Conservation (phyloP, 2,113 vertebrate species). For the Anarrhichthys ocellatus region DNA sequence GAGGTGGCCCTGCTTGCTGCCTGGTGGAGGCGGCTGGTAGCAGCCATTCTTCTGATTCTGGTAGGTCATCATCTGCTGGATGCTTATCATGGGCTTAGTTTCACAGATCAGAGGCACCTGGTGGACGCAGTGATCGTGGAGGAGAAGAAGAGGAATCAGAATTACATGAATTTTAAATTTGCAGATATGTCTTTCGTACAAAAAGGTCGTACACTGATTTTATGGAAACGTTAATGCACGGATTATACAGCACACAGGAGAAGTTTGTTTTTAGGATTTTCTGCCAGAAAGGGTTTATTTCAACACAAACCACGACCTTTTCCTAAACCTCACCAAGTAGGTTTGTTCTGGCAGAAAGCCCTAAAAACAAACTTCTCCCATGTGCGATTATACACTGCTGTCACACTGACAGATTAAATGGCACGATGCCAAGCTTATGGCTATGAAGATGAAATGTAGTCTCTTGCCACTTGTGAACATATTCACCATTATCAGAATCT, state of each 20-base stretch:
- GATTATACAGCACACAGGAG: not conserved
- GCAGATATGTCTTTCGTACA: not conserved
- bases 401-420: not conserved
- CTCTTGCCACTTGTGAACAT: not conserved
- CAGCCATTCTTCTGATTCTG: slow-evolving; percentile 96
- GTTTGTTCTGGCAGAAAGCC: slow-evolving; percentile 3
- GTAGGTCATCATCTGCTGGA: slow-evolving; percentile 94
- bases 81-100: slow-evolving; percentile 91
- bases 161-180: not conserved
- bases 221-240: not conserved
- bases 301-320: not conserved
- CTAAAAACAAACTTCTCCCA: not conserved
- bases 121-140: not conserved
- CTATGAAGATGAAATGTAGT: not conserved
- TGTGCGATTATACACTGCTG: not conserved
- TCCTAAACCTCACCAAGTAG: not conserved
- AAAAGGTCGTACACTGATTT: not conserved
- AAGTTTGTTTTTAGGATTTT: not conserved
- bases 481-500: not conserved
- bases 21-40: slow-evolving; percentile 76
- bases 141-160: not conserved
- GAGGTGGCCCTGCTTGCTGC: slow-evolving; percentile 82
- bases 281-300: not conserved
- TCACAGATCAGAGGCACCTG: slow-evolving; percentile 91
- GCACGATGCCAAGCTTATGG: not conserved